A percentile compares a stretch with the other conserved stretches of the same genome.
Evolutionary conservation across 2,888 invertebrate species (phyloP).

Genomic region (Acrobasis suavella): DNA sequence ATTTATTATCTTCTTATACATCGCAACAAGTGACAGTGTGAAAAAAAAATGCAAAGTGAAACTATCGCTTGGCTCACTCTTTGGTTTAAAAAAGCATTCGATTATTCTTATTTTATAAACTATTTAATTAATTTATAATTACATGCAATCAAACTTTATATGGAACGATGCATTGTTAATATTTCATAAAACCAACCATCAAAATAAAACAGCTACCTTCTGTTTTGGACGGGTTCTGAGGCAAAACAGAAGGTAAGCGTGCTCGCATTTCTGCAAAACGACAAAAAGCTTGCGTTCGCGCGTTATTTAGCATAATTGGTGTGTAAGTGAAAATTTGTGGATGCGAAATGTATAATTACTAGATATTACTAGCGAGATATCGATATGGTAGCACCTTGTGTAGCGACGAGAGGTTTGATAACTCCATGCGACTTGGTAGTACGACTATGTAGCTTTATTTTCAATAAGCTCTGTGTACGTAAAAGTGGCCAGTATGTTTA

Average conservation of each 20-base stretch:
- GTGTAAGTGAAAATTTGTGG: conserved; percentile 58
- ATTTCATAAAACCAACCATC: too few relatives aligned
- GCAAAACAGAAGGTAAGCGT: neutral
- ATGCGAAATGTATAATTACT: conserved; percentile 50
- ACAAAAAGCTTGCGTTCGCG: conserved; percentile 6
- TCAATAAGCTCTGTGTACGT: neutral
- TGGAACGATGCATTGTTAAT: too few relatives aligned
- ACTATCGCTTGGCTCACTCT: too few relatives aligned
- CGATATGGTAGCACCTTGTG: conserved; percentile 49
- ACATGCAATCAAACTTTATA: too few relatives aligned
- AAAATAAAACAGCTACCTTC: too few relatives aligned
- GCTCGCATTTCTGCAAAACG: conserved; percentile 3
- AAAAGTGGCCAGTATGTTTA: too few relatives aligned
- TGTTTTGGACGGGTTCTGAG: neutral
- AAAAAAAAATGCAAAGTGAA: too few relatives aligned
- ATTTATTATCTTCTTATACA: too few relatives aligned
- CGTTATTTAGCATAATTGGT: conserved; percentile 38
- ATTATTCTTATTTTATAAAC: too few relatives aligned
- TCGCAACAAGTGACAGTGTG: too few relatives aligned
- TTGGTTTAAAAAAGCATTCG: too few relatives aligned
- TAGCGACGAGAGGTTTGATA: conserved; percentile 2
- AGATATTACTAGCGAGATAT: conserved; percentile 49
- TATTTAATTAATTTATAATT: too few relatives aligned
- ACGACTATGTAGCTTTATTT: neutral
- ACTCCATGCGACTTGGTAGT: neutral